A percentile compares a stretch with the other conserved stretches of the same genome.
Conservation (phyloP, 1,140 invertebrate species). For the Plutomurus gul region DNA sequence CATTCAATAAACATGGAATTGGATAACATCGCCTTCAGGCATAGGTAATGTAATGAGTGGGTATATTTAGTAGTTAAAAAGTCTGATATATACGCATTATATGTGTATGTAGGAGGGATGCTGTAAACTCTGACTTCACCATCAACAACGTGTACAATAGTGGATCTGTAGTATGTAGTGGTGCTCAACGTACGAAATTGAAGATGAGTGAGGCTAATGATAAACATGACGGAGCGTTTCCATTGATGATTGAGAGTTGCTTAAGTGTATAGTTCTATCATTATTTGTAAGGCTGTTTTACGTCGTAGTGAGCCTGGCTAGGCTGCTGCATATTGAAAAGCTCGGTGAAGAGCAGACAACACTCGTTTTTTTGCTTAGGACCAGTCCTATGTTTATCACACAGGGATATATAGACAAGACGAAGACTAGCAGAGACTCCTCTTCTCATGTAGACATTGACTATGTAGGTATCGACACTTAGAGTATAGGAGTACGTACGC, state of each 20-base stretch:
- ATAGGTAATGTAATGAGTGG: not conserved
- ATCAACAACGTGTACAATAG: not conserved
- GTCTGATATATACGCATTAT: not conserved
- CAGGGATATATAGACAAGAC: too few relatives aligned
- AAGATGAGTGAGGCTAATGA: slow-evolving; percentile 24
- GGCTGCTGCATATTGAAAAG: slow-evolving; percentile 11
- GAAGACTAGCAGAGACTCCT: too few relatives aligned
- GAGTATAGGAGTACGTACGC: too few relatives aligned
- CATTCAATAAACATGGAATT: slow-evolving; percentile 13
- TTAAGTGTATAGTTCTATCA: not conserved
- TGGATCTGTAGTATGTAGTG: too few relatives aligned
- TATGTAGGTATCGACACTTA: too few relatives aligned
- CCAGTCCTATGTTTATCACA: too few relatives aligned
- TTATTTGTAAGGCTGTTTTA: slow-evolving; percentile 19
- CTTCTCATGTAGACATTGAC: too few relatives aligned
- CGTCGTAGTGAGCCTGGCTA: slow-evolving; percentile 19
- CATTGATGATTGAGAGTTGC: slow-evolving; percentile 23
- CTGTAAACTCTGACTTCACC: not conserved
- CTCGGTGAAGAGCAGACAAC: not conserved
- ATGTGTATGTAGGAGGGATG: not conserved
- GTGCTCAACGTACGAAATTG: slow-evolving; percentile 7
- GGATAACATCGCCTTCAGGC: not conserved
- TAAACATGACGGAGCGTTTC: slow-evolving; percentile 28
- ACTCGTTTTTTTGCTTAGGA: not conserved
- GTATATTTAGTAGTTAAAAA: not conserved